Evolutionary conservation across 1,140 invertebrate species (phyloP).

Genomic region (Tetramorium simillimum): DNA sequence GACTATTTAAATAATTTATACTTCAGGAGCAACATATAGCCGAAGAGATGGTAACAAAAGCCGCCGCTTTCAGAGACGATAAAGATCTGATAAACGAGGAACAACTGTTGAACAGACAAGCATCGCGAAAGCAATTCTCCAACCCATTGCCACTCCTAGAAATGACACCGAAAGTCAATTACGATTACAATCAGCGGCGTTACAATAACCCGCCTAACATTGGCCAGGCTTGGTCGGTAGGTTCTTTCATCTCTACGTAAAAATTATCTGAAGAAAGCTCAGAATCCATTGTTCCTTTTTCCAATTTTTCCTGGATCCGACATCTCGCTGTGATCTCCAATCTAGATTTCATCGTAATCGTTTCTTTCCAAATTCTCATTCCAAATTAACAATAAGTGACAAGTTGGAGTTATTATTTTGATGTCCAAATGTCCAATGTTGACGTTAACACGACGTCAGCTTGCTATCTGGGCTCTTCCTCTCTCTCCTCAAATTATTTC

Average conservation of each 20-base stretch:
- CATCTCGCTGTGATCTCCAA: not conserved
- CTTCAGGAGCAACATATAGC: constrained; percentile 86
- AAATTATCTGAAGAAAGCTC: not conserved
- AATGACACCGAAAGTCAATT: constrained; percentile 70
- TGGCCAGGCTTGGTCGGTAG: constrained; percentile 75
- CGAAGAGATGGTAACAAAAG: constrained; percentile 88
- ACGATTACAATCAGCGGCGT: constrained; percentile 68
- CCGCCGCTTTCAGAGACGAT: constrained; percentile 84
- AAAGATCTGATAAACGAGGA: constrained; percentile 84
- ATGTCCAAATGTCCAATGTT: no score
- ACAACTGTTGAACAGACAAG: constrained; percentile 41
- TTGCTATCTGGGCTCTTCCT: no score
- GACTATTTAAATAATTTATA: constrained; percentile 1
- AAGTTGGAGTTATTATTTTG: no score
- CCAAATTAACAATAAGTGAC: no score
- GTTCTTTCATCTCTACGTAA: constrained; percentile 40
- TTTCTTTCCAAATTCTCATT: not conserved
- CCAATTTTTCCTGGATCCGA: not conserved
- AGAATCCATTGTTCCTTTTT: not conserved
- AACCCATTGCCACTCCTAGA: constrained; percentile 58
- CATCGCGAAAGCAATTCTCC: constrained; percentile 56
- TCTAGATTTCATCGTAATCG: not conserved
- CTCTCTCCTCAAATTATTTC: not conserved
- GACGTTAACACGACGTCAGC: no score
- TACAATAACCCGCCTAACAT: constrained; percentile 71